A percentile compares a stretch with the other conserved stretches of the same genome.
These are phyloP conservation scores for Eupithecia subumbrata DNA, from an alignment of 2,888 invertebrate species.

Conservation along the genomic window DNA sequence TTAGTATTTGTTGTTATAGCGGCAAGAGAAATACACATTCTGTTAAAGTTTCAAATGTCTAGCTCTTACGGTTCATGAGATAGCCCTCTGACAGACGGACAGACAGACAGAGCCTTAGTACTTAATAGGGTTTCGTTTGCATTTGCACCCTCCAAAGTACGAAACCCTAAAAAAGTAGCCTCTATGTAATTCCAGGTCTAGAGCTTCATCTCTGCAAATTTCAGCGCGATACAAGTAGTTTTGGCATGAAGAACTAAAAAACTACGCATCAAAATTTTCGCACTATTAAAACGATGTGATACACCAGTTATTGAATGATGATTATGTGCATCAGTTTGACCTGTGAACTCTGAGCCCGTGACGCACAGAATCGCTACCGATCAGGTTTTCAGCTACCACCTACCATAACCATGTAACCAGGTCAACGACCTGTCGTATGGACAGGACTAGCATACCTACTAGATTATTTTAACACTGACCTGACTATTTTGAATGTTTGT, in stretches of 20 bases:
- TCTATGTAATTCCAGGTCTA: not conserved
- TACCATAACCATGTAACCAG: constrained; percentile 6
- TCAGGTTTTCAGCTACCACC: constrained; percentile 2
- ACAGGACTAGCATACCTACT: constrained; percentile 4
- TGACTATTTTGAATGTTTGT: constrained; percentile 5
- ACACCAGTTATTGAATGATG: not conserved
- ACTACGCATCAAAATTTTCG: not conserved
- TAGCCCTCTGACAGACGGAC: too few species aligned
- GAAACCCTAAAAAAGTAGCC: too few species aligned
- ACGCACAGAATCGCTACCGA: not conserved
- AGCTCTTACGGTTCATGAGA: too few species aligned
- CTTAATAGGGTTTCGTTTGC: too few species aligned
- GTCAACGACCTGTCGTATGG: not conserved
- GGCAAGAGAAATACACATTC: too few species aligned
- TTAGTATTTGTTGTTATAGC: too few species aligned
- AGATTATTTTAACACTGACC: constrained; percentile 2
- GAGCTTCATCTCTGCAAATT: not conserved
- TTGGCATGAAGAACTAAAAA: not conserved
- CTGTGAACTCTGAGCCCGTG: not conserved
- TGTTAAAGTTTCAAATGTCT: too few species aligned
- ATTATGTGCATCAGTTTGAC: constrained; percentile 9
- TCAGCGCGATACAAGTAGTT: not conserved
- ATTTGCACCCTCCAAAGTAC: too few species aligned
- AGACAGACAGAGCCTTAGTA: too few species aligned
- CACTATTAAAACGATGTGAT: not conserved